phyloP scores from a whole-genome alignment of 2,797 vertebrate species.

The Petrocephalus sullivani region DNA sequence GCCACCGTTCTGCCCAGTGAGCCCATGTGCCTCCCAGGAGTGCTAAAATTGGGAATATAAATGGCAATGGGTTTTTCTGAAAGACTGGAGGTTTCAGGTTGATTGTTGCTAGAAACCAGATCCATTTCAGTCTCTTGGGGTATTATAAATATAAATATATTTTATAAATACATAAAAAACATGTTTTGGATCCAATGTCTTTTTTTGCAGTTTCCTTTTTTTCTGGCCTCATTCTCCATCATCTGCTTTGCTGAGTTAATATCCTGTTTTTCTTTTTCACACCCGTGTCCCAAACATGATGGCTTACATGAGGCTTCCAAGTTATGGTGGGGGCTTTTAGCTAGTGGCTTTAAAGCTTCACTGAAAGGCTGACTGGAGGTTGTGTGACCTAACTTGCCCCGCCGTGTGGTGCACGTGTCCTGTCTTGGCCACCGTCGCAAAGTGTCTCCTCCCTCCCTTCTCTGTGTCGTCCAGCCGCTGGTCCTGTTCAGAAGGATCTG shows the following conservation, averaged over 20 bases:
- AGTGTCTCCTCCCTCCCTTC: not conserved
- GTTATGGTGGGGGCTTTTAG: not conserved
- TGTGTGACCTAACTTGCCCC: not conserved
- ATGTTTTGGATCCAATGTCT: not conserved
- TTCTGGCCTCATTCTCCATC: not conserved
- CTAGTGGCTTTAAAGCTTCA: not conserved
- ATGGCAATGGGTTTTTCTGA: not conserved
- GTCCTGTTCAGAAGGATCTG: constrained; percentile 41
- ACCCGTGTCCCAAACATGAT: not conserved
- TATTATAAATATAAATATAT: too few species aligned
- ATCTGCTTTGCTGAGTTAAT: not conserved
- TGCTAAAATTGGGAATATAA: not conserved
- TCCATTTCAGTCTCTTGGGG: not conserved
- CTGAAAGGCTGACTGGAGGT: not conserved
- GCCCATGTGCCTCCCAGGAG: not conserved
- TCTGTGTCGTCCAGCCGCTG: constrained; percentile 43
- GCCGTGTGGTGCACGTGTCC: not conserved
- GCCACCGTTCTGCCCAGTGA: not conserved
- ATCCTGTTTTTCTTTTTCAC: not conserved
- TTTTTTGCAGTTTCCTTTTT: not conserved
- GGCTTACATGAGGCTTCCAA: not conserved
- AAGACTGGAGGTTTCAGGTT: not conserved
- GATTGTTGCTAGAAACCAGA: not conserved
- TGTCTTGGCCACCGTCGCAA: not conserved
- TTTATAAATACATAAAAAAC: too few species aligned